These are phyloP conservation scores for Lysandra coridon DNA, from an alignment of 2,888 invertebrate species.

Conservation along the genomic window DNA sequence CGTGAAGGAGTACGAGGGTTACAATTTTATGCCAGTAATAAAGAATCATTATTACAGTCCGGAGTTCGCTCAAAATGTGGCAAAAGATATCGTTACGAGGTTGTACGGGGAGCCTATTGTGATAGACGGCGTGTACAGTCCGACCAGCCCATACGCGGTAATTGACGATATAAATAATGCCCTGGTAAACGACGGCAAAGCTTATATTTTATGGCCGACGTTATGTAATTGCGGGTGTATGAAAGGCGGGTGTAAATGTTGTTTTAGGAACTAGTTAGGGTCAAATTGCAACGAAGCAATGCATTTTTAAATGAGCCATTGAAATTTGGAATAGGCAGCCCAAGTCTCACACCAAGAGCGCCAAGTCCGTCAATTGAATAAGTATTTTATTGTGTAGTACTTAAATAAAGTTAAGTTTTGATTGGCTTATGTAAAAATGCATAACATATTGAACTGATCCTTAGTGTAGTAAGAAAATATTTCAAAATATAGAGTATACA, in stretches of 20 bases:
- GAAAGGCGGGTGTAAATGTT: constrained; percentile 33
- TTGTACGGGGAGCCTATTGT: constrained; percentile 38
- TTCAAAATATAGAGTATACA: no score
- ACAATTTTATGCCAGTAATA: constrained; percentile 38
- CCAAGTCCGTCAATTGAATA: not conserved
- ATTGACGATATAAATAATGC: constrained; percentile 32
- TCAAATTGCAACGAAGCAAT: no score
- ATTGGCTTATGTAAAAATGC: no score
- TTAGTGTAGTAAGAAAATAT: no score
- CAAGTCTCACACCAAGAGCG: not conserved
- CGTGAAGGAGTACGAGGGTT: constrained; percentile 9
- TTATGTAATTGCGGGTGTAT: constrained; percentile 36
- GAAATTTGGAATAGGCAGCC: not conserved
- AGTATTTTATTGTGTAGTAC: not conserved
- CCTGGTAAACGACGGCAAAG: constrained; percentile 31
- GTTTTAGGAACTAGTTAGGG: not conserved
- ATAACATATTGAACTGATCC: no score
- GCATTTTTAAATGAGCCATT: no score
- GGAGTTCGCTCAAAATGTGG: constrained; percentile 25
- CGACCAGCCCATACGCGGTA: constrained; percentile 31
- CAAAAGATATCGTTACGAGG: constrained; percentile 32
- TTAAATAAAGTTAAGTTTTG: no score
- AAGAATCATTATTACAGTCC: constrained; percentile 24
- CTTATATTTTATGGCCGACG: constrained; percentile 40
- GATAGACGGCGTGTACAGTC: constrained; percentile 31